Conservation (phyloP, 2,888 invertebrate genomes). For the Drosophila differens region DNA sequence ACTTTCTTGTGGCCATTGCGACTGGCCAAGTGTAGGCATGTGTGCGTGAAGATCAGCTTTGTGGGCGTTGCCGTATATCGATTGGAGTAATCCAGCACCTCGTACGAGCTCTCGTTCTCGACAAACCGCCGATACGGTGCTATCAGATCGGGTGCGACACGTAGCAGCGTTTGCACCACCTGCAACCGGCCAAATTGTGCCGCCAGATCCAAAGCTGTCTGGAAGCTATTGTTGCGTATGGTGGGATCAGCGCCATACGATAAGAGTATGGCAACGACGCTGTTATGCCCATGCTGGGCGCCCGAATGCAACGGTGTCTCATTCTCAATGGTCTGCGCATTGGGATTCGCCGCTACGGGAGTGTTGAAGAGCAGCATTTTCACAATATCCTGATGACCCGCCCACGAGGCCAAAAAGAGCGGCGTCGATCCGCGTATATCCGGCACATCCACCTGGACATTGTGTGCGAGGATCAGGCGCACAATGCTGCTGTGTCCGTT, state of each 20-base stretch:
- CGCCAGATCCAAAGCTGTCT: conserved; percentile 96
- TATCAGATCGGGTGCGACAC: conserved; percentile 92
- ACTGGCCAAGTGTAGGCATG: conserved; percentile 96
- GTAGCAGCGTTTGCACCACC: conserved; percentile 93
- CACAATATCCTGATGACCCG: conserved; percentile 95
- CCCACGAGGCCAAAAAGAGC: conserved; percentile 97
- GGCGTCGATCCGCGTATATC: conserved; percentile 97
- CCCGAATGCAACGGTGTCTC: conserved; percentile 97
- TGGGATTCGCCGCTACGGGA: conserved; percentile 92
- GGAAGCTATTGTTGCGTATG: conserved; percentile 93
- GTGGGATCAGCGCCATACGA: conserved; percentile 94
- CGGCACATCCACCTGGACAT: conserved; percentile 93
- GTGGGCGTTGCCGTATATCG: conserved; percentile 64
- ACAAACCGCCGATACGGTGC: conserved; percentile 70
- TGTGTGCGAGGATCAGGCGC: conserved; percentile 90
- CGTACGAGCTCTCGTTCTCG: conserved; percentile 25
- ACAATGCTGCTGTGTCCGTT: conserved; percentile 97
- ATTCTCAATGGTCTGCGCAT: conserved; percentile 89
- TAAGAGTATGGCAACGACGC: conserved; percentile 92
- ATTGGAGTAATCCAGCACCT: conserved; percentile 38
- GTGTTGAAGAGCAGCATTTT: conserved; percentile 92
- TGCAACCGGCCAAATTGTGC: conserved; percentile 94
- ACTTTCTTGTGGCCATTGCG: conserved; percentile 95
- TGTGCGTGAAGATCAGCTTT: conserved; percentile 87
- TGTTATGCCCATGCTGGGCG: conserved; percentile 95